Conservation (phyloP, 30 jellyfish, hydroid and myxozoan genomes). For the Hydractinia echinata region DNA sequence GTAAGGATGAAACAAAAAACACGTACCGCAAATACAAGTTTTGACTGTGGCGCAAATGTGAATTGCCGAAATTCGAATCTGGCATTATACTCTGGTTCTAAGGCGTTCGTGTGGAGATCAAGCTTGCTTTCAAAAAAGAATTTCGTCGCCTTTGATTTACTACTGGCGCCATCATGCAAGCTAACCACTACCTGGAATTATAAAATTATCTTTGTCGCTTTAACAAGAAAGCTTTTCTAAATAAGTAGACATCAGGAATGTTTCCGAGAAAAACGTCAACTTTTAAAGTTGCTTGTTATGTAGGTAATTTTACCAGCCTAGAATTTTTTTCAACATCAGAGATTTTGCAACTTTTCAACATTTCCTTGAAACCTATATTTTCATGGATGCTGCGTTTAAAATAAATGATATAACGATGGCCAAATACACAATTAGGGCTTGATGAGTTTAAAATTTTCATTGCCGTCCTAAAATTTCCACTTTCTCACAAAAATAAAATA, state of each 20-base stretch:
- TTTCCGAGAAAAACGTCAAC: too few relatives aligned
- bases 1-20: neutral
- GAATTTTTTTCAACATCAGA: too few relatives aligned
- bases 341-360: too few relatives aligned
- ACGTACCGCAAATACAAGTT: constrained; percentile 53
- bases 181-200: constrained; percentile 48
- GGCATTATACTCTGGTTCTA: constrained; percentile 41
- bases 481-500: too few relatives aligned
- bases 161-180: constrained; percentile 40
- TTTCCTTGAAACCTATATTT: neutral
- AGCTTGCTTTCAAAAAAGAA: constrained; percentile 43
- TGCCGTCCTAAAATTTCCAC: too few relatives aligned
- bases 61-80: constrained; percentile 69
- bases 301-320: too few relatives aligned
- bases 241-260: too few relatives aligned
- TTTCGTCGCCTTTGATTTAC: constrained; percentile 17
- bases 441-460: too few relatives aligned
- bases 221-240: too few relatives aligned
- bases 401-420: too few relatives aligned
- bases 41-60: constrained; percentile 52
- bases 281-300: too few relatives aligned
- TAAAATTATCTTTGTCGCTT: neutral
- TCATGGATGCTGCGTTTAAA: neutral
- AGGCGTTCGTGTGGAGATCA: constrained; percentile 40
- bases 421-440: too few relatives aligned